phyloP scores from a whole-genome alignment of 2,113 vertebrate species.

The Rhegmatorhina hoffmannsi region DNA sequence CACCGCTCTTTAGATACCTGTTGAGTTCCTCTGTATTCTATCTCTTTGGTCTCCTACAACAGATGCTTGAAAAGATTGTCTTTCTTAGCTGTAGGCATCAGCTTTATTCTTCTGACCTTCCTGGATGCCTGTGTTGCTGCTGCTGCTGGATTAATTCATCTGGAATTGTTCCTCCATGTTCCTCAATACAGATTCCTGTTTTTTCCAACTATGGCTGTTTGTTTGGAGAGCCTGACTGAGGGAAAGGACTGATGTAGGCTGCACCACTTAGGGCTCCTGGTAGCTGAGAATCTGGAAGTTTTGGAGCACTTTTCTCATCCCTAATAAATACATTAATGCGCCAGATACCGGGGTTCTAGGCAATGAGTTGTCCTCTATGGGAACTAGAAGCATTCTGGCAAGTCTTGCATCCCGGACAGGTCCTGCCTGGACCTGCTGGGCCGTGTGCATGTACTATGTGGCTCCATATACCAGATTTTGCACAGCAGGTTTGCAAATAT shows the following conservation, averaged over 20 bases:
- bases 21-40: background rate
- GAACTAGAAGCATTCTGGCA: background rate
- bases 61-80: background rate
- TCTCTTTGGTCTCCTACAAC: background rate
- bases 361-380: background rate
- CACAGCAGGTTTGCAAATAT: background rate
- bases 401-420: background rate
- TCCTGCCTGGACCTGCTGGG: background rate
- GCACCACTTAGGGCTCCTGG: background rate
- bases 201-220: background rate
- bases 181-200: background rate
- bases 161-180: background rate
- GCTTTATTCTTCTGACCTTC: background rate
- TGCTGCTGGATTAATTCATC: background rate
- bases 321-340: background rate
- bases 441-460: accelerated
- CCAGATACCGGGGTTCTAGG: background rate
- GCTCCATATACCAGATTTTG: background rate
- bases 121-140: background rate
- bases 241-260: background rate
- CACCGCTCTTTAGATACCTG: accelerated
- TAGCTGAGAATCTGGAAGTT: background rate
- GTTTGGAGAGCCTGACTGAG: background rate
- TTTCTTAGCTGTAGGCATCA: background rate
- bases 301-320: background rate